Evolutionary conservation across 2,797 vertebrate genomes (phyloP).

Genomic region (Pseudocheirus occidentalis): DNA sequence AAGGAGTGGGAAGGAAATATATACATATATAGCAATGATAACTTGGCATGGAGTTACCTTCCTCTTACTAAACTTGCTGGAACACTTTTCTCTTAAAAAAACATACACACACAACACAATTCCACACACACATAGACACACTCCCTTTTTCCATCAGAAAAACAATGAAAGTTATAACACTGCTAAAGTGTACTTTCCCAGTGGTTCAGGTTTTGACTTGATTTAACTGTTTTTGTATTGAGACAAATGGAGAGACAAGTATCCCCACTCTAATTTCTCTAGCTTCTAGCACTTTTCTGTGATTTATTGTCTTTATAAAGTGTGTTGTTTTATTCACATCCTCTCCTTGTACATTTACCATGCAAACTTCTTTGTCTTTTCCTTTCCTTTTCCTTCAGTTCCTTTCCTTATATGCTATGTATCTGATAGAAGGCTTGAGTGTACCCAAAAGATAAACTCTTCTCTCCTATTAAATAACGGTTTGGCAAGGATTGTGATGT

Average conservation of each 20-base stretch:
- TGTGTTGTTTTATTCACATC: conserved; percentile 65
- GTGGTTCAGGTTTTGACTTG: conserved; percentile 83
- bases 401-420: conserved; percentile 69
- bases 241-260: conserved; percentile 63
- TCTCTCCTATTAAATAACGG: conserved; percentile 76
- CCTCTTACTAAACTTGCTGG: conserved; percentile 83
- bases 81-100: conserved; percentile 72
- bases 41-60: conserved; percentile 83
- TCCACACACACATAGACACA: conserved; percentile 29
- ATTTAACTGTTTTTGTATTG: conserved; percentile 76
- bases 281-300: conserved; percentile 65
- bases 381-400: conserved; percentile 60
- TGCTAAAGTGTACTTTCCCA: conserved; percentile 81
- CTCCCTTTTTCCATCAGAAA: conserved; percentile 78
- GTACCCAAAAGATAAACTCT: conserved; percentile 77
- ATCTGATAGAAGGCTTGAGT: conserved; percentile 77
- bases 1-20: conserved; percentile 75
- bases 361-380: conserved; percentile 69
- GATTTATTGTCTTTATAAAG: conserved; percentile 78
- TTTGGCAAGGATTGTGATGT: conserved; percentile 46
- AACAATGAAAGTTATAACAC: conserved; percentile 79
- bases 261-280: conserved; percentile 59
- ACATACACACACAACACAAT: conserved; percentile 54
- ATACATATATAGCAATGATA: conserved; percentile 81
- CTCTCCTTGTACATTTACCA: conserved; percentile 73